These are phyloP conservation scores for Brachypalpus laphriformis DNA, from an alignment of 2,888 invertebrate species.

Conservation along the genomic window DNA sequence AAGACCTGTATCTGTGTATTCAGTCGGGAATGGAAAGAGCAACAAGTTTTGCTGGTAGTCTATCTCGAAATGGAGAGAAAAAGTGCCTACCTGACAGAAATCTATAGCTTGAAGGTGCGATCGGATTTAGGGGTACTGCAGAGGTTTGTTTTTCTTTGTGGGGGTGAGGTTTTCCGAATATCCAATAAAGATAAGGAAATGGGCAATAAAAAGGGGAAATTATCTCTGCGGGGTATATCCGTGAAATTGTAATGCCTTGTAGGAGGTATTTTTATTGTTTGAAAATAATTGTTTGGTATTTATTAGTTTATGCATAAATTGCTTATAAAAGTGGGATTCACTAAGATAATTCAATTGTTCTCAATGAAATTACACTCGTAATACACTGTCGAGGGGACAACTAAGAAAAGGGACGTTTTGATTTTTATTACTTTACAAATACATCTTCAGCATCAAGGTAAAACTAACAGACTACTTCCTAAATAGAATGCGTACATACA, in stretches of 20 bases:
- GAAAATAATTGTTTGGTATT: background rate
- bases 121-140: conserved; percentile 41
- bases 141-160: background rate
- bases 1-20: background rate
- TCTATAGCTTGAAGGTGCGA: background rate
- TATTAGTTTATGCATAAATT: background rate
- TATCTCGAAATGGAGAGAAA: conserved; percentile 50
- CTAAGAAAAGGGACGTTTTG: no score
- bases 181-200: background rate
- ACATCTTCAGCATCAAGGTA: no score
- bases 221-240: background rate
- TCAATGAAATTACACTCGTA: no score
- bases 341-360: no score
- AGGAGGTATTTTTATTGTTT: background rate
- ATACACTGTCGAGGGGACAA: no score
- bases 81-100: conserved; percentile 54
- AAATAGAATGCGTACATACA: no score
- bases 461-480: no score
- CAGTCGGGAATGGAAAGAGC: conserved; percentile 49
- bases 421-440: no score
- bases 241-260: background rate
- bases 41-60: conserved; percentile 60
- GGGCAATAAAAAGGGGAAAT: background rate
- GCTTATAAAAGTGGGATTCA: no score
- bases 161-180: background rate